These are phyloP conservation scores for Tinea trinotella DNA, from an alignment of 2,888 invertebrate species.

Conservation along the genomic window DNA sequence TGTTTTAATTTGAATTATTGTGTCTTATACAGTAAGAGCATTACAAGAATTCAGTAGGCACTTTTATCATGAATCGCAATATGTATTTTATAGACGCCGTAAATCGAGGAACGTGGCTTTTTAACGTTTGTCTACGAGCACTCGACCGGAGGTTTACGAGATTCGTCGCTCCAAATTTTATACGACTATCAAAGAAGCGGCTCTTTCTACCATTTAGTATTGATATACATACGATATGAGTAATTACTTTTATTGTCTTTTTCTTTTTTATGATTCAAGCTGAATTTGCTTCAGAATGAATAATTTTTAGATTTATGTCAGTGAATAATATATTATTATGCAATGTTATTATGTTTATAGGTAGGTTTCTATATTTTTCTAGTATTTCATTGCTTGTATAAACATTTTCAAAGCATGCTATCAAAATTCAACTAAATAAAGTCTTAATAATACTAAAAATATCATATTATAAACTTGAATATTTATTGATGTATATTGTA, in stretches of 20 bases:
- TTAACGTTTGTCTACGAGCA: conserved; percentile 63
- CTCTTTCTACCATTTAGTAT: conserved; percentile 24
- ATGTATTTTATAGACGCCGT: conserved; percentile 68
- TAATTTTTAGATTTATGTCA: too few species aligned
- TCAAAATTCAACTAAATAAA: too few species aligned
- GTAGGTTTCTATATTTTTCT: too few species aligned
- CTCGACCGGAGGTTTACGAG: conserved; percentile 55
- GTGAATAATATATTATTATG: too few species aligned
- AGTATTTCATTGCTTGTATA: too few species aligned
- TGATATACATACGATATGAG: conserved; percentile 41
- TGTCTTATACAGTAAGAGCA: not conserved
- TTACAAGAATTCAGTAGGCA: conserved; percentile 45
- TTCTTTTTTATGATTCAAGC: too few species aligned
- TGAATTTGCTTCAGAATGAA: too few species aligned
- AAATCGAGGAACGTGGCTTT: conserved; percentile 65
- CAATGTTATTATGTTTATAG: too few species aligned
- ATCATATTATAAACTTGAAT: too few species aligned
- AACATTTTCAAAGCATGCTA: too few species aligned
- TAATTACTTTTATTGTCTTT: conserved; percentile 32
- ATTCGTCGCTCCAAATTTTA: conserved; percentile 54
- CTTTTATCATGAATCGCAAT: conserved; percentile 68
- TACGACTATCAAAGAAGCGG: conserved; percentile 24
- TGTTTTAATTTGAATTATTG: not conserved
- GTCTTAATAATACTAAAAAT: too few species aligned
- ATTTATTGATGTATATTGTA: not conserved